Base-by-base conservation (phyloP, 1,140 invertebrate genomes). In the Kradibia gibbosae region DNA sequence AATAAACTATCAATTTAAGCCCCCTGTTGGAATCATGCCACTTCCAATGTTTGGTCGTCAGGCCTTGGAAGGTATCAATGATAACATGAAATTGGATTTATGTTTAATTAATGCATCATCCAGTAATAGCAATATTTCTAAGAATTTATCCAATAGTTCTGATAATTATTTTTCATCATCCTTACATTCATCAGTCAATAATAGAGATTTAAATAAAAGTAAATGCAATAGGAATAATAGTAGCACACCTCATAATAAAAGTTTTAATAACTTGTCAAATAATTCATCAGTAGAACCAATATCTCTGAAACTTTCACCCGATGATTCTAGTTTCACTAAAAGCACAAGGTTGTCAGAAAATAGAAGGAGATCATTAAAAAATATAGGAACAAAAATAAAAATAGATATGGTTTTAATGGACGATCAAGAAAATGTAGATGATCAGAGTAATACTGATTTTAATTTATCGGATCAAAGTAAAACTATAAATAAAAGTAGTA, bases 251-350 rank as follows among this genome's bases (percentile, higher is more conserved):
- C 22, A 5, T 22, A 42, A 36, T 22, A 70, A 39, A 36, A 53
- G 31, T 15, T 83, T 48, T 20, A 67, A 76, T 31, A 75, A 80
- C 1, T 83, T 82, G 45, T 0, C 45, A 8, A 72, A 78, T 2
- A 83, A 86, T 39, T 81, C 73, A 0, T 90, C 91, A 0, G 89
- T 86, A 75, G 90, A 92, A 22, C 85, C 86, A 5, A 84, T 89
- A 2, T 83, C 85, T 3, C 85, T 90, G 0, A 82, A 53, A 60
- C n/a, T 55, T 36, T 74, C 78, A 15, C 78, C 57, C 50, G 80
- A 79, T 34, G 72, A 80, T 65, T 2, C 7, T 25, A 60, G 20
- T 31, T 25, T 39, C 42, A n/a, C 22, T 25, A 39, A 60, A 78
- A 17, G 34, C 17, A 22, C n/a, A 75, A 73, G 62, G 3, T 34